Conservation (phyloP, 2,888 invertebrate genomes). For the Sinopyrophorus schimmeli region DNA sequence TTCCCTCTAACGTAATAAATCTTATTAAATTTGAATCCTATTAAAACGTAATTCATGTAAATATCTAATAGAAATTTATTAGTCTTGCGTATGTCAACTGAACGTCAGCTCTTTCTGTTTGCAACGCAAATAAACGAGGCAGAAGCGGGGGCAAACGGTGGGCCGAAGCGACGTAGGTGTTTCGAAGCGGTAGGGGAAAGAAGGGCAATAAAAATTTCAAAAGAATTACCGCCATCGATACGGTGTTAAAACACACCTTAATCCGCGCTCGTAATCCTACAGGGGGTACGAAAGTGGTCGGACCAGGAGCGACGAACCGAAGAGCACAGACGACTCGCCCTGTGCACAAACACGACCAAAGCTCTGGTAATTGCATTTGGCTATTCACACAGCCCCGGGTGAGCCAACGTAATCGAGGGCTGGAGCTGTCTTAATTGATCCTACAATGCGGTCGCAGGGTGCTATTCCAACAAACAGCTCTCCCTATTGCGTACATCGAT, state of each 20-base stretch:
- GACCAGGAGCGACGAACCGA: constrained; percentile 33
- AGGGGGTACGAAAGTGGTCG: constrained; percentile 20
- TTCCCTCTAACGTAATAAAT: no score
- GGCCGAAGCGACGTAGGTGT: no score
- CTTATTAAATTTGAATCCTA: no score
- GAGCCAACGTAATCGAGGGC: constrained; percentile 44
- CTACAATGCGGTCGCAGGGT: constrained; percentile 44
- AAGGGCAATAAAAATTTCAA: constrained; percentile 20
- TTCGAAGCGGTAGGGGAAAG: no score
- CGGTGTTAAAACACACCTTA: constrained; percentile 24
- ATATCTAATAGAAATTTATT: no score
- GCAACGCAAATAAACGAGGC: no score
- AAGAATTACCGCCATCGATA: constrained; percentile 20
- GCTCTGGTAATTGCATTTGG: constrained; percentile 49
- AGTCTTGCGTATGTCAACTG: no score
- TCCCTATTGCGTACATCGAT: constrained; percentile 18
- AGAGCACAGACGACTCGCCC: constrained; percentile 42
- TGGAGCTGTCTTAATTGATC: constrained; percentile 49
- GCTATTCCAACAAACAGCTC: constrained; percentile 36
- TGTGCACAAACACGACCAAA: constrained; percentile 46
- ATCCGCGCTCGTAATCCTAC: constrained; percentile 29
- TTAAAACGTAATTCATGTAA: no score
- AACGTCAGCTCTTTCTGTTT: no score
- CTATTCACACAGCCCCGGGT: constrained; percentile 48
- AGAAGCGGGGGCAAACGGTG: no score